Percentiles rank a stretch among this genome's conserved stretches.
Evolutionary conservation across 2,797 vertebrate genomes (phyloP).

Genomic region (Labeo calbasu): DNA sequence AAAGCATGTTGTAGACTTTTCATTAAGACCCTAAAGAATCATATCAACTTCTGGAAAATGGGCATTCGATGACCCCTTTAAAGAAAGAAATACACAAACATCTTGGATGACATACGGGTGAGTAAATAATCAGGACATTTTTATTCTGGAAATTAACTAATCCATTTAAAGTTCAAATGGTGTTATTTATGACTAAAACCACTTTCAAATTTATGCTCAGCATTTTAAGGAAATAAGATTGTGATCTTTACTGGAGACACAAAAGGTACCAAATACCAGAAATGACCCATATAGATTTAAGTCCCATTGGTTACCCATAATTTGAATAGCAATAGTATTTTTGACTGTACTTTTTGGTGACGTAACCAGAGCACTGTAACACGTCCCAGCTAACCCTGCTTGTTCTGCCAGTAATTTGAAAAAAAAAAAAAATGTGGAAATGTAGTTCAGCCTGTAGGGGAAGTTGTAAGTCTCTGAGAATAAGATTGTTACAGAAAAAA

Average conservation of each 20-base stretch:
- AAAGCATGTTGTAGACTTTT: no score
- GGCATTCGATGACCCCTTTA: no score
- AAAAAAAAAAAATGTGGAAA: not conserved
- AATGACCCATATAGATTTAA: not conserved
- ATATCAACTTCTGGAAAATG: no score
- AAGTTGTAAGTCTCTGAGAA: not conserved
- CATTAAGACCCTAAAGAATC: no score
- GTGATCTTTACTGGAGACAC: not conserved
- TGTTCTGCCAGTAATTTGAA: not conserved
- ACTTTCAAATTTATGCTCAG: not conserved
- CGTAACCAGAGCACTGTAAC: not conserved
- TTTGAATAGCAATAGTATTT: not conserved
- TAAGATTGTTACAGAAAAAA: not conserved
- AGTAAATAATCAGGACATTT: no score
- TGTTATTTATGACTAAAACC: not conserved
- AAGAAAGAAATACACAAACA: no score
- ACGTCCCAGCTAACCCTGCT: not conserved
- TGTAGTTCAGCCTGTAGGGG: not conserved
- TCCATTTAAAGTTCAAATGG: not conserved
- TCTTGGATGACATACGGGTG: no score
- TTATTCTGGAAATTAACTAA: no score
- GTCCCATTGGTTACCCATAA: not conserved
- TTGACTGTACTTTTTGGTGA: constrained; percentile 14
- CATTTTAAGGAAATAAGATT: not conserved
- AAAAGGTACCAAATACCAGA: not conserved